Conservation (phyloP, 2,113 vertebrate species). For the Labeo catla region DNA sequence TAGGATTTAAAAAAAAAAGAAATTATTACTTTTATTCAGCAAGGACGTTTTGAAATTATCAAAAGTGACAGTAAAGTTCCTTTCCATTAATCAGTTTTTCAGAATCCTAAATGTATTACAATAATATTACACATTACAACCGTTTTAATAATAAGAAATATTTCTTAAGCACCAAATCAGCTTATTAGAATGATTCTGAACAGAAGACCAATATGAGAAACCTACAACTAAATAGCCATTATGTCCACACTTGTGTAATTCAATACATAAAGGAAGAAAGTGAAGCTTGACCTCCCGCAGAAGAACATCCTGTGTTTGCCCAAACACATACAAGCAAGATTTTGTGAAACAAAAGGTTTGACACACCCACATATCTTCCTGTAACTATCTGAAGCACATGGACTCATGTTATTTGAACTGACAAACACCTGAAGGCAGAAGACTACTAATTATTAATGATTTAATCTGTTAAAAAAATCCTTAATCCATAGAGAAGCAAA, state of each 20-base stretch:
- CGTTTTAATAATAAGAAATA: background rate
- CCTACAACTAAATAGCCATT: background rate
- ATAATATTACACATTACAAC: background rate
- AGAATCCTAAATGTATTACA: background rate
- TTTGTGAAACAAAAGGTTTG: slow-evolving; percentile 10
- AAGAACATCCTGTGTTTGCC: slow-evolving; percentile 34
- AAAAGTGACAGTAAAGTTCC: too few relatives aligned
- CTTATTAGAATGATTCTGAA: background rate
- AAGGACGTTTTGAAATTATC: too few relatives aligned
- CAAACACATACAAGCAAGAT: background rate
- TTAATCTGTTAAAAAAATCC: background rate
- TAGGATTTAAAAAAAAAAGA: too few relatives aligned
- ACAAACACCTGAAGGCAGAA: slow-evolving; percentile 41
- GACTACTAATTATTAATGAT: background rate
- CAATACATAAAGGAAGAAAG: background rate
- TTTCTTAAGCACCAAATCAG: background rate
- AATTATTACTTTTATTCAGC: too few relatives aligned
- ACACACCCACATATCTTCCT: slow-evolving; percentile 53
- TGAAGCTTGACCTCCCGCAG: background rate
- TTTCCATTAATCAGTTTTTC: background rate
- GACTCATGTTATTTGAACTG: background rate
- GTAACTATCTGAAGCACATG: background rate
- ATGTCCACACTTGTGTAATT: too few relatives aligned
- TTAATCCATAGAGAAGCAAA: background rate
- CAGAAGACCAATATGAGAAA: too few relatives aligned